Evolutionary conservation across 2,888 invertebrate genomes (phyloP), one percentile per base, ranked within the genome.

Genomic region (Drosophila borborema): DNA sequence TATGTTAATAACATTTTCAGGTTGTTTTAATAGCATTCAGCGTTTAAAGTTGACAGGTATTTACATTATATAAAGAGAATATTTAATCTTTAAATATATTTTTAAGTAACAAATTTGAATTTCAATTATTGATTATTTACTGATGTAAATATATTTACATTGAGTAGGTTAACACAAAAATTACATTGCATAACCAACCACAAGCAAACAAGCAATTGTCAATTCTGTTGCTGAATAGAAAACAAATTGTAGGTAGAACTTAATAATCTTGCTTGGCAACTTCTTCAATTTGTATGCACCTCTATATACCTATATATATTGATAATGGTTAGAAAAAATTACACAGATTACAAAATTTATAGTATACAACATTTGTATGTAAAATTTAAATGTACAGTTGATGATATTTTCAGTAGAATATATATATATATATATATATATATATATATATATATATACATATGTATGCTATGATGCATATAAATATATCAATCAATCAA

Each of bases 201-300:
- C 49, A 31, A 31, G 31, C 49, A 49, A 28, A 49, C 49, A 49
- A 18, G 34, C 31, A 51, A 18, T 28, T 46, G 46, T 0, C n/a
- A 20, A 20, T 36, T 20, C 36, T 14, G 8, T 53, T 36, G 34
- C 34, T 12, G 18, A 23, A 23, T 38, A 14, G 9, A 54, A 38
- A 38, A 10, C 10, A 36, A 46, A 38, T 20, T 23, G 45, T 23
- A 10, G 4, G 28, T 16, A 38, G 14, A 2, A 51, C 20, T 20
- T 0, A 10, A 23, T 16, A 62, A 54, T 62, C 55, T 54, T n/a
- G 34, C 60, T 16, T 40, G 18, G 51, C 51, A 51, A 61, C 34
- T 43, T 41, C 3, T 12, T n/a, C 28, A 48, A n/a, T 3, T 18
- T 43, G 43, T 31, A 34, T 16, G 28, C 18, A 34, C 4, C 9